A percentile compares a stretch with the other conserved stretches of the same genome.
phyloP scores from a whole-genome alignment of 2,888 invertebrate species.

The Timema cristinae region DNA sequence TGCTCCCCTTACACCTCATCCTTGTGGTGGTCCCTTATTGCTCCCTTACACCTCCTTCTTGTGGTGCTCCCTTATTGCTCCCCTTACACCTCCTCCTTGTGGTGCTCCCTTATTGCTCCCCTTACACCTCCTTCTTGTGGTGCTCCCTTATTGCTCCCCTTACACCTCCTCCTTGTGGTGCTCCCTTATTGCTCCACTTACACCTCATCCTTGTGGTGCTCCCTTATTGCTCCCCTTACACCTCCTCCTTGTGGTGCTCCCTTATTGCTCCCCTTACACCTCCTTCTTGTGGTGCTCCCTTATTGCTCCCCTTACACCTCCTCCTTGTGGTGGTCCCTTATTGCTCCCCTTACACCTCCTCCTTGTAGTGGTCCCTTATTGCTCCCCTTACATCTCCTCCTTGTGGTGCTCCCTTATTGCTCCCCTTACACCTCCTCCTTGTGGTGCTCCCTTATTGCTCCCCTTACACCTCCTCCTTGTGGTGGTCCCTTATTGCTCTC shows the following conservation, averaged over 20 bases:
- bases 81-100: slow-evolving; percentile 21
- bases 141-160: slow-evolving; percentile 13
- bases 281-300: neutral
- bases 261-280: neutral
- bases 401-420: slow-evolving; percentile 21
- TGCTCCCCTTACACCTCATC: slow-evolving; percentile 18
- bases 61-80: slow-evolving; percentile 1
- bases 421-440: neutral
- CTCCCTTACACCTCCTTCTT: neutral
- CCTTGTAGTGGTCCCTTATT: neutral
- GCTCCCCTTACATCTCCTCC: slow-evolving; percentile 19
- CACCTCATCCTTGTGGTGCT: neutral
- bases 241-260: slow-evolving; percentile 24
- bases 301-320: slow-evolving; percentile 19
- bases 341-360: neutral
- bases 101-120: slow-evolving; percentile 18
- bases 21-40: slow-evolving; percentile 22
- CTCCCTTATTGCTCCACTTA: slow-evolving; percentile 11
- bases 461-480: slow-evolving; percentile 22
- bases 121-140: neutral
- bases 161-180: slow-evolving; percentile 22
- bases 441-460: slow-evolving; percentile 1
- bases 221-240: slow-evolving; percentile 17
- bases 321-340: slow-evolving; percentile 22
- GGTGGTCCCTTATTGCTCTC: slow-evolving; percentile 17